These are phyloP conservation scores for Leptinotarsa tumamoca DNA, from an alignment of 2,888 invertebrate species.

Conservation along the genomic window DNA sequence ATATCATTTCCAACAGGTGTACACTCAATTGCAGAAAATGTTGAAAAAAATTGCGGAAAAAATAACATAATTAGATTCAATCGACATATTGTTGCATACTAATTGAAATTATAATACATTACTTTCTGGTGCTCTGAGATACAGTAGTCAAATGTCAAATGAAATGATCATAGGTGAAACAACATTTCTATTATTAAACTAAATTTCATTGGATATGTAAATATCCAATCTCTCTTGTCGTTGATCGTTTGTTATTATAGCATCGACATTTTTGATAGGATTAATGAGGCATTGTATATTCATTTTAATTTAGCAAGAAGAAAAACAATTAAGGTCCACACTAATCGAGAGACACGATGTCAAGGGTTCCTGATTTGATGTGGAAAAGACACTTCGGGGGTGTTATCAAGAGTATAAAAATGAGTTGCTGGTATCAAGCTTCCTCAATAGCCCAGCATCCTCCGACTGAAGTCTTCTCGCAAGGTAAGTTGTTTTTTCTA, in stretches of 20 bases:
- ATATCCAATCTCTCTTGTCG: too few species aligned
- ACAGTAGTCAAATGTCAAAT: too few species aligned
- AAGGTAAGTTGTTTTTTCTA: not conserved
- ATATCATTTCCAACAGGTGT: too few species aligned
- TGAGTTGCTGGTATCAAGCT: constrained; percentile 27
- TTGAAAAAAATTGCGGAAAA: too few species aligned
- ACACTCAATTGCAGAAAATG: too few species aligned
- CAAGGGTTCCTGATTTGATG: constrained; percentile 33
- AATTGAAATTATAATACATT: too few species aligned
- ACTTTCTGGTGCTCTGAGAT: too few species aligned
- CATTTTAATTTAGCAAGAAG: constrained; percentile 7
- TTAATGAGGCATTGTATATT: not conserved
- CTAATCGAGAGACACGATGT: constrained; percentile 19
- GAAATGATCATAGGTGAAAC: not conserved
- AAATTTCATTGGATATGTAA: not conserved
- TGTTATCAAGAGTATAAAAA: constrained; percentile 46
- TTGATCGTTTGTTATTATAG: not conserved
- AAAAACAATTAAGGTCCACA: constrained; percentile 5
- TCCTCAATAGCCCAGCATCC: constrained; percentile 15
- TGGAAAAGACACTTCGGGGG: constrained; percentile 40
- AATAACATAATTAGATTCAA: too few species aligned
- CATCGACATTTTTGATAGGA: not conserved
- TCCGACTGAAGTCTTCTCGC: not conserved
- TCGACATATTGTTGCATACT: too few species aligned
- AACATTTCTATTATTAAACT: not conserved